These are phyloP conservation scores for Apodemia hepburni DNA, from an alignment of 2,888 invertebrate species.

Conservation along the genomic window DNA sequence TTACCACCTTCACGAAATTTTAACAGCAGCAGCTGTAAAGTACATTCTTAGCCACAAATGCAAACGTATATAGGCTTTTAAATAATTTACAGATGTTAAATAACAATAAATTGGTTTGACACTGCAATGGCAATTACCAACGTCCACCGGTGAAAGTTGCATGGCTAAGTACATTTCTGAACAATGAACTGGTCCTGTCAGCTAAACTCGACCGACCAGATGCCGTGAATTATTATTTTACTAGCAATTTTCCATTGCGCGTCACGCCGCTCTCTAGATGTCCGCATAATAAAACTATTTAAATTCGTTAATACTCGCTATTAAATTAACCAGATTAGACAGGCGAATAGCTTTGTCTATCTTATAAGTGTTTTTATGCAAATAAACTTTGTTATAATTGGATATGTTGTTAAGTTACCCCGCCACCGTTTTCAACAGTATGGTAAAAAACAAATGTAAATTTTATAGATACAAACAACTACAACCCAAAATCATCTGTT, in stretches of 20 bases:
- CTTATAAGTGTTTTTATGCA: not conserved
- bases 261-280: conserved; percentile 12
- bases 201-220: conserved; percentile 42
- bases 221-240: conserved; percentile 44
- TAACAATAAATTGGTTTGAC: conserved; percentile 32
- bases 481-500: too few relatives aligned
- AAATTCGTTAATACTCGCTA: conserved; percentile 5
- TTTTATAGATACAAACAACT: too few relatives aligned
- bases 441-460: too few relatives aligned
- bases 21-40: too few relatives aligned
- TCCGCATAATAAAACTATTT: conserved; percentile 17
- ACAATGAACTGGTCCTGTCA: conserved; percentile 56
- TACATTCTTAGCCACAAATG: not conserved
- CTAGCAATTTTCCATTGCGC: conserved; percentile 37
- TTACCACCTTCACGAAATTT: too few relatives aligned
- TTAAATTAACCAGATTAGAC: not conserved
- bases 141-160: conserved; percentile 48
- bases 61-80: not conserved
- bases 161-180: conserved; percentile 45
- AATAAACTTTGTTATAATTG: not conserved
- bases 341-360: not conserved
- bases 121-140: conserved; percentile 38
- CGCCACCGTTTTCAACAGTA: too few relatives aligned
- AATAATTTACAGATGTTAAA: conserved; percentile 1
- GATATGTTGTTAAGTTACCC: too few relatives aligned